Evolutionary conservation across 23 tunicate genomes (phyloP), one percentile per base, ranked within the genome.

Genomic region (Ascidia mentula): DNA sequence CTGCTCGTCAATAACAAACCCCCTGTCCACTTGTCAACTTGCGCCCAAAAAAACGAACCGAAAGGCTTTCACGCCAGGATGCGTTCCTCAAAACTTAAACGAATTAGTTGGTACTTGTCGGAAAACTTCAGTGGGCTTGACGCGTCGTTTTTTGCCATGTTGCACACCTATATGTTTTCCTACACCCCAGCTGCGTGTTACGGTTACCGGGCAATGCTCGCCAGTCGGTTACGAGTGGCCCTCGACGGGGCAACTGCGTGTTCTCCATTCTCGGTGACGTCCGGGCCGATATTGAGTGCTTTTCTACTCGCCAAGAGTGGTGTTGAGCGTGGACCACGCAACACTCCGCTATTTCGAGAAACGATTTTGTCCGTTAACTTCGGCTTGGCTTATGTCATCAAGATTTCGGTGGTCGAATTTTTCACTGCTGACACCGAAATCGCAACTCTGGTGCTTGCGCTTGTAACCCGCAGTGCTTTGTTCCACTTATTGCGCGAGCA

Each of bases 221-320:
- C 13, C 24, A 20, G 65, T 53, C 65, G 65, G 65, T 53, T 53
- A 53, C 65, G 24, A 53, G 65, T 53, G 65, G 28, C 65, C 65
- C 65, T 53, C 24, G 65, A 53, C 65, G 24, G 28, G 65, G 4
- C 65, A 53, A 53, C 65, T 53, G 65, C 65, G 65, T 53, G 65
- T 53, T 53, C 65, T 28, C 24, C 65, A 53, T 53, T 53, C 65
- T 53, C 65, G 65, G 65, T 53, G 65, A 53, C 65, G 65, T 53
- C 65, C 65, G 65, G 28, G 22, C 28, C 65, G 13, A 53, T 53
- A 26, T 3, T 28, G 24, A 53, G 65, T 28, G 24, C 65, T 28
- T 53, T 53, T 28, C 65, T 53, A 53, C 65, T 26, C 13, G 7
- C 24, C 24, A 9, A 53, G 65, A n/a, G n/a, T 26, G 65, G 28